These are phyloP conservation scores for Drosophila pachea DNA, from an alignment of 1,140 invertebrate genomes.

Conservation along the genomic window DNA sequence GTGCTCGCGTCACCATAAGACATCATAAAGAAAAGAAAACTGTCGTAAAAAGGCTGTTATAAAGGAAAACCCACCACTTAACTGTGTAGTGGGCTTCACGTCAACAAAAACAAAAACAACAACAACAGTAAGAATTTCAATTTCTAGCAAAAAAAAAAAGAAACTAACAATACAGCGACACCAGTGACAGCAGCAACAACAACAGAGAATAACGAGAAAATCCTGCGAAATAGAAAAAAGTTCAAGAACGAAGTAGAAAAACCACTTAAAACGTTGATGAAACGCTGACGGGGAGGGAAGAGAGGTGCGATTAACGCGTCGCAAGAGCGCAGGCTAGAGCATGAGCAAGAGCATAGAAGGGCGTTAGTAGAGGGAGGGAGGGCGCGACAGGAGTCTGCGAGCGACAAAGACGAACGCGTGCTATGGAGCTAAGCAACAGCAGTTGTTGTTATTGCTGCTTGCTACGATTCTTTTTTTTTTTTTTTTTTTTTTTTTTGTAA, in stretches of 20 bases:
- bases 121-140: constrained; percentile 73
- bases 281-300: constrained; percentile 45
- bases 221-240: constrained; percentile 68
- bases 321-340: constrained; percentile 20
- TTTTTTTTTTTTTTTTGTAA: constrained; percentile 31
- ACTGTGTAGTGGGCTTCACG: constrained; percentile 55
- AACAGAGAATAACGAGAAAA: constrained; percentile 59
- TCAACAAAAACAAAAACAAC: constrained; percentile 47
- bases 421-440: constrained; percentile 46
- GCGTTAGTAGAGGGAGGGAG: neutral
- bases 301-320: constrained; percentile 34
- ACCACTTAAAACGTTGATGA: constrained; percentile 76
- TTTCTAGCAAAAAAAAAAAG: constrained; percentile 55
- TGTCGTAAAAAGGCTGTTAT: constrained; percentile 72
- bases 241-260: constrained; percentile 73
- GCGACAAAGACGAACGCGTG: constrained; percentile 51
- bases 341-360: constrained; percentile 18
- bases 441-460: constrained; percentile 46
- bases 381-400: constrained; percentile 59
- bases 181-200: constrained; percentile 45
- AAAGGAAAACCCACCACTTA: constrained; percentile 75
- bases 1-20: constrained; percentile 51
- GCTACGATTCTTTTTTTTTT: constrained; percentile 24
- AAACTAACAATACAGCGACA: constrained; percentile 19
- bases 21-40: constrained; percentile 47